These are phyloP conservation scores for Epinephelus coioides DNA, from an alignment of 2,797 vertebrate species.

Conservation along the genomic window DNA sequence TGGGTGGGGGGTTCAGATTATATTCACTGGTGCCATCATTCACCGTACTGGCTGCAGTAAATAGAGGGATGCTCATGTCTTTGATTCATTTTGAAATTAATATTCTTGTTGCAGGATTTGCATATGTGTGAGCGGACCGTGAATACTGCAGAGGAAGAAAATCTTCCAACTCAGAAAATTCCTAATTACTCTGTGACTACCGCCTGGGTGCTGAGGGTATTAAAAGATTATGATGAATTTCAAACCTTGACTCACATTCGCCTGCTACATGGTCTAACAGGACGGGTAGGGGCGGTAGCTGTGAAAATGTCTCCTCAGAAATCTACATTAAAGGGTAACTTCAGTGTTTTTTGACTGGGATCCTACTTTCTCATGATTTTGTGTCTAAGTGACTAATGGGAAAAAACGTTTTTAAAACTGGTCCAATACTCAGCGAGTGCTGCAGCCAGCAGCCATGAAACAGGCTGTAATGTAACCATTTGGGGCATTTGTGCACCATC, in stretches of 20 bases:
- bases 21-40: slow-evolving; percentile 12
- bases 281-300: neutral
- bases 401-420: too few species aligned
- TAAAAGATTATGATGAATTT: slow-evolving; percentile 24
- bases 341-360: too few species aligned
- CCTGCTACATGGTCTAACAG: neutral
- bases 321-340: neutral
- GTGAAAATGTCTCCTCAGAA: neutral
- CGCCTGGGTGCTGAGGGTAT: neutral
- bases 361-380: too few species aligned
- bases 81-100: neutral
- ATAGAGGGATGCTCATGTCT: neutral
- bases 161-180: neutral
- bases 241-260: neutral
- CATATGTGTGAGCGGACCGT: neutral
- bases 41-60: neutral
- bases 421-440: too few species aligned
- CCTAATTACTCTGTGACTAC: slow-evolving; percentile 12
- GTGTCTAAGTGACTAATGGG: too few species aligned
- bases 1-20: neutral
- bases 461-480: too few species aligned
- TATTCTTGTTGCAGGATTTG: neutral
- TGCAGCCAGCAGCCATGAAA: too few species aligned
- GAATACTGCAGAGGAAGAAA: neutral
- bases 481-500: too few species aligned